Evolutionary conservation across 2,113 vertebrate genomes (phyloP).

Genomic region (Macquaria australasica): DNA sequence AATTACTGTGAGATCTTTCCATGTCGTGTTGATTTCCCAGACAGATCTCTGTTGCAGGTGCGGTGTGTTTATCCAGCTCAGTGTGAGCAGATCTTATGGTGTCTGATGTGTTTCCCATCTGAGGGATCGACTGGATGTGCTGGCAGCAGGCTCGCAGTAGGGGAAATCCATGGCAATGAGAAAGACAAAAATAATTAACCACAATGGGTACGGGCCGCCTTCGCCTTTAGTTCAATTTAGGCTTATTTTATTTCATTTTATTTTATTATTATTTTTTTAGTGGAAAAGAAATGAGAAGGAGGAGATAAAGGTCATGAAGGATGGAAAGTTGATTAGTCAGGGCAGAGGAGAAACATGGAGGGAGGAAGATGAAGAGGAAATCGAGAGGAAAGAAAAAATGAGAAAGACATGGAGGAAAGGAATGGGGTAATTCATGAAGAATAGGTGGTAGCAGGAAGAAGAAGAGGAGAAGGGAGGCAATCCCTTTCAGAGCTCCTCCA

Average conservation of each 20-base stretch:
- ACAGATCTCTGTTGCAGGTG: constrained; percentile 59
- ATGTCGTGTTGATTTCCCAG: constrained; percentile 20
- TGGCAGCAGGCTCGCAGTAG: constrained; percentile 39
- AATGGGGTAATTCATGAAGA: background rate
- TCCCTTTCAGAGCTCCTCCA: constrained; percentile 14
- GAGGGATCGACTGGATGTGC: constrained; percentile 38
- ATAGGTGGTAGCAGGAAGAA: background rate
- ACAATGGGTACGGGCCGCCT: constrained; percentile 23
- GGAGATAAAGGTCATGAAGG: constrained; percentile 9
- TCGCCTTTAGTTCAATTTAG: constrained; percentile 37
- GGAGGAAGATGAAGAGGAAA: background rate
- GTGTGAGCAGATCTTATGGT: constrained; percentile 23
- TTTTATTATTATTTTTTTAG: constrained; percentile 45
- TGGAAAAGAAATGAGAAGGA: constrained; percentile 25
- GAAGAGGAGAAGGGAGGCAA: constrained; percentile 1
- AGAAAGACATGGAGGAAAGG: background rate
- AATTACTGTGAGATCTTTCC: constrained; percentile 27
- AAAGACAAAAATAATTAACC: constrained; percentile 60
- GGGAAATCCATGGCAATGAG: constrained; percentile 37
- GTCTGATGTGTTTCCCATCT: constrained; percentile 69
- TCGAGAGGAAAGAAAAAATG: constrained; percentile 29
- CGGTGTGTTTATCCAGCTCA: constrained; percentile 49
- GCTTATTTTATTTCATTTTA: constrained; percentile 34
- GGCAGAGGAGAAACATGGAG: background rate
- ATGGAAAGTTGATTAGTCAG: constrained; percentile 36